These are phyloP conservation scores for Apis dorsata DNA, from an alignment of 1,140 invertebrate genomes.

Conservation along the genomic window DNA sequence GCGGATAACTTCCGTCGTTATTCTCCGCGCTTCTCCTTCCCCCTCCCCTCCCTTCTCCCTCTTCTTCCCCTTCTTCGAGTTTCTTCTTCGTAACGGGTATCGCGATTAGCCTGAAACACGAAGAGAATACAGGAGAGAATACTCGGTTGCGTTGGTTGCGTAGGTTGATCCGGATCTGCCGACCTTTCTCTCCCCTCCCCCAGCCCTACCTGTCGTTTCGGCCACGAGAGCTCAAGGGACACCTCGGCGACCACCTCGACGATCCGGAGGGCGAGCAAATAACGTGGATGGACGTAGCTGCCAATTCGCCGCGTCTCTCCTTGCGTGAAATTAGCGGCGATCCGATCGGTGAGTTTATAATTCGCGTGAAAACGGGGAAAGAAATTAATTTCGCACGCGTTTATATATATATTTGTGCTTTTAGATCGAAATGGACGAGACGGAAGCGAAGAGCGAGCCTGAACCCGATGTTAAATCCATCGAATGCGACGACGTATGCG, in stretches of 20 bases:
- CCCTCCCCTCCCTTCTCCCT: background rate
- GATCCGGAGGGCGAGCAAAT: slow-evolving; percentile 9
- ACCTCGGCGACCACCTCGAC: slow-evolving; percentile 51
- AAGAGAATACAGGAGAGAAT: too few relatives aligned
- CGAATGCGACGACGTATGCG: slow-evolving; percentile 28
- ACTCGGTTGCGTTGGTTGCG: slow-evolving; percentile 19
- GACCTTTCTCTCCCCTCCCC: slow-evolving; percentile 7
- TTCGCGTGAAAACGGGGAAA: background rate
- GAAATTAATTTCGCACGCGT: background rate
- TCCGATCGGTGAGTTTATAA: slow-evolving; percentile 14
- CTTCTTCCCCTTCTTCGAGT: background rate
- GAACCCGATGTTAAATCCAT: background rate
- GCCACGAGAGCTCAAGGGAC: slow-evolving; percentile 8
- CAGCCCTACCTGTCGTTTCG: slow-evolving; percentile 3
- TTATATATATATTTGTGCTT: slow-evolving; percentile 14
- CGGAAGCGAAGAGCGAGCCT: background rate
- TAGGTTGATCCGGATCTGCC: slow-evolving; percentile 60
- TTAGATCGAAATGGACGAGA: slow-evolving; percentile 14
- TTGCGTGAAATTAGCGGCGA: slow-evolving; percentile 32
- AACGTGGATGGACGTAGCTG: slow-evolving; percentile 15
- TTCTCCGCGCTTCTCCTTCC: slow-evolving; percentile 47
- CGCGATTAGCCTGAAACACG: slow-evolving; percentile 54
- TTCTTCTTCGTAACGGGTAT: slow-evolving; percentile 48
- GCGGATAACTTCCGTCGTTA: slow-evolving; percentile 66
- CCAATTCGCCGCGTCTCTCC: background rate